Evolutionary conservation across 1,140 invertebrate genomes (phyloP), one percentile per base, ranked within the genome.

Genomic region (Teleopsis dalmanni): DNA sequence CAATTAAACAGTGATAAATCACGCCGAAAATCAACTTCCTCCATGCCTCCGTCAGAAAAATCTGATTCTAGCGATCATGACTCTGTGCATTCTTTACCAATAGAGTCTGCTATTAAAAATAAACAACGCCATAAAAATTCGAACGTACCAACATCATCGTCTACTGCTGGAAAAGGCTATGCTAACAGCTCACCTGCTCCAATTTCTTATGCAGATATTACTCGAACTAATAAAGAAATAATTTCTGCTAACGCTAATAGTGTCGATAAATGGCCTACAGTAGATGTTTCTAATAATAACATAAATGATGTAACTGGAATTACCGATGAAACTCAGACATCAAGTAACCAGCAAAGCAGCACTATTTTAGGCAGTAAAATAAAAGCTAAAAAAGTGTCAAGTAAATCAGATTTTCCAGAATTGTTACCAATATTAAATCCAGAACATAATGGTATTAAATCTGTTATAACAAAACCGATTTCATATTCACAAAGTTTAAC

Each of bases 11-110:
- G 19, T 40, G 58, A 69, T 35, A 57, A 65, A 42, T 68, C 68
- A 8, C 60, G 76, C 4, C 64, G 76, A 27, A 81, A 81, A 60
- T 79, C 76, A 2, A 78, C 79, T 1, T 76, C 77, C 45, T 80
- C 78, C 9, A 74, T 80, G 59, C 79, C 80, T n/a, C 79, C 79
- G 5, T 81, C 78, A 35, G 84, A 87, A 40, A 84, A 84, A 64
- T 83, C 81, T 0, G 81, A 82, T 58, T 76, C 76, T 36, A 78
- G 78, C 53, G 83, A 85, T 59, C 72, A 79, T 36, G 84, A 85
- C 55, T 84, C 82, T 14, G 82, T 85, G 10, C 83, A 85, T 68
- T 85, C 83, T 37, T 66, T 87, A 45, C 84, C 84, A 10, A 80
- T 83, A 19, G 81, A 80, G 44, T 25, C 38, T 19, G 25, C 23